These are phyloP conservation scores for Ptychochromis oligacanthus DNA, from an alignment of 2,113 vertebrate species.

Conservation along the genomic window DNA sequence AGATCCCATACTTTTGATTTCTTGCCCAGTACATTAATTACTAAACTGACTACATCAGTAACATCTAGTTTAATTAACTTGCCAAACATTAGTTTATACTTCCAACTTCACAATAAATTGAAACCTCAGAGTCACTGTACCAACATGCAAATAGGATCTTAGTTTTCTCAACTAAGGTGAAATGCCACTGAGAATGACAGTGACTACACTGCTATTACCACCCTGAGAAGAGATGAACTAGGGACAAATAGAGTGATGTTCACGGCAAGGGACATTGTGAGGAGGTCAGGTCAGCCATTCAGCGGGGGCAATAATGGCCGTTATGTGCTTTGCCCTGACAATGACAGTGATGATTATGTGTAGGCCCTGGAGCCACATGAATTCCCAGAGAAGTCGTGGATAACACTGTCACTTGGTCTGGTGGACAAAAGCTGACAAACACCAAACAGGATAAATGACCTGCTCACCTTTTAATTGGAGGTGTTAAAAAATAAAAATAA, in stretches of 20 bases:
- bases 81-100: neutral
- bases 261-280: slow-evolving; percentile 15
- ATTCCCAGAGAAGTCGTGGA: slow-evolving; percentile 21
- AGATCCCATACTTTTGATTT: neutral
- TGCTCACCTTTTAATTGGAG: neutral
- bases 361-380: slow-evolving; percentile 18
- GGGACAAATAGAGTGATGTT: slow-evolving; percentile 41
- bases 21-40: neutral
- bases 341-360: slow-evolving; percentile 55
- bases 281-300: slow-evolving; percentile 61
- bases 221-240: slow-evolving; percentile 11
- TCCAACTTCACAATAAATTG: neutral
- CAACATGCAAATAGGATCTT: slow-evolving; percentile 14
- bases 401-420: slow-evolving; percentile 24
- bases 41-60: neutral
- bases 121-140: slow-evolving; percentile 5
- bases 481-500: neutral
- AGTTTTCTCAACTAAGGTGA: slow-evolving; percentile 5
- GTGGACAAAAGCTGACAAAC: slow-evolving; percentile 39
- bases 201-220: slow-evolving; percentile 24
- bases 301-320: slow-evolving; percentile 45
- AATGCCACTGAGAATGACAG: neutral
- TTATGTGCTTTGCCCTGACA: slow-evolving; percentile 45
- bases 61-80: neutral
- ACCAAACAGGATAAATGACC: slow-evolving; percentile 50